Evolutionary conservation across 2,888 invertebrate genomes (phyloP).

Genomic region (Dryomyza anilis): DNA sequence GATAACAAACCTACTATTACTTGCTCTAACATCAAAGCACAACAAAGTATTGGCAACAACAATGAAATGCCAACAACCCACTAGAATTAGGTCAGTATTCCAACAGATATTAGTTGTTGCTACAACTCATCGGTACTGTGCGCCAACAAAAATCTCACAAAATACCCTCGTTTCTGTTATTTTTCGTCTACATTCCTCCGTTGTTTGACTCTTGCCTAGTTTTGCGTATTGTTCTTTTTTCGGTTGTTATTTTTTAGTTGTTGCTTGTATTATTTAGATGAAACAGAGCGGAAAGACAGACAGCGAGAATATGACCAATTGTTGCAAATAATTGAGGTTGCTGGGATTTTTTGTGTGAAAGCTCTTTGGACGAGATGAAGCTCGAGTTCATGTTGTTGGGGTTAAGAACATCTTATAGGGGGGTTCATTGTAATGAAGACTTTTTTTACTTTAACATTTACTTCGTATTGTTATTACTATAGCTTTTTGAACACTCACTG

Average conservation of each 20-base stretch:
- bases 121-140: not conserved
- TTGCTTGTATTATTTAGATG: not conserved
- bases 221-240: not conserved
- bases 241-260: not conserved
- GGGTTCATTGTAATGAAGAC: not conserved
- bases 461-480: no score
- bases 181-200: not conserved
- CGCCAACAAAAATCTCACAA: no score
- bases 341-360: not conserved
- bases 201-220: not conserved
- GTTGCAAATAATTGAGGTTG: not conserved
- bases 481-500: no score
- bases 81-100: constrained; percentile 1
- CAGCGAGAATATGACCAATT: no score
- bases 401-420: not conserved
- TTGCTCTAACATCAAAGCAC: not conserved
- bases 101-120: not conserved
- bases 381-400: no score
- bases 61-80: not conserved
- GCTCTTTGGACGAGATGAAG: not conserved
- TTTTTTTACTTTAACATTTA: not conserved
- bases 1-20: not conserved
- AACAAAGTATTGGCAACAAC: not conserved
- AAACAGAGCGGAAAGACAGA: constrained; percentile 2
- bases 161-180: no score